These are phyloP conservation scores for Hexactinellida sp. DNA, from an alignment of 37 sponge, comb jelly and placozoan species.

Conservation along the genomic window DNA sequence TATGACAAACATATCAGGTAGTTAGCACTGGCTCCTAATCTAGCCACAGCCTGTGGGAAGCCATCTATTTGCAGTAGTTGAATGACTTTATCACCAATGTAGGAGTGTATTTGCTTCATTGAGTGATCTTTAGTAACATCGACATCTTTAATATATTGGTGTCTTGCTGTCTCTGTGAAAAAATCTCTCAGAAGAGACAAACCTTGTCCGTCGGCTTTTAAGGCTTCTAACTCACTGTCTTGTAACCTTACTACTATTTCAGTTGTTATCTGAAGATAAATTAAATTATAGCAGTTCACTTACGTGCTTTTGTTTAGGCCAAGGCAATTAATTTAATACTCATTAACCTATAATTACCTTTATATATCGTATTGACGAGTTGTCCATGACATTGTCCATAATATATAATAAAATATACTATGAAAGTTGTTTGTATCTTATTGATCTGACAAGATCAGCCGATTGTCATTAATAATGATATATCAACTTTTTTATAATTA, in stretches of 20 bases:
- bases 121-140: not conserved
- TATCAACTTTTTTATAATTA: too few relatives aligned
- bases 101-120: not conserved
- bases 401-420: too few relatives aligned
- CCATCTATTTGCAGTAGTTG: not conserved
- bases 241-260: not conserved
- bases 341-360: too few relatives aligned
- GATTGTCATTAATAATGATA: too few relatives aligned
- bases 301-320: too few relatives aligned
- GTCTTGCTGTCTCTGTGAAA: not conserved
- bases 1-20: not conserved
- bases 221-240: not conserved
- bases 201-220: not conserved
- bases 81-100: not conserved
- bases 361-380: too few relatives aligned
- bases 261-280: not conserved
- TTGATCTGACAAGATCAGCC: too few relatives aligned
- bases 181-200: not conserved
- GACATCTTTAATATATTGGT: not conserved
- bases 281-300: too few relatives aligned
- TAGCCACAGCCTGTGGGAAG: not conserved
- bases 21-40: not conserved
- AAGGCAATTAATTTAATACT: too few relatives aligned
- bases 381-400: too few relatives aligned
- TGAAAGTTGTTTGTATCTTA: too few relatives aligned